These are phyloP conservation scores for Hydrozoanthus tunicans DNA, from an alignment of 64 coral and sea anemone species.

Conservation along the genomic window DNA sequence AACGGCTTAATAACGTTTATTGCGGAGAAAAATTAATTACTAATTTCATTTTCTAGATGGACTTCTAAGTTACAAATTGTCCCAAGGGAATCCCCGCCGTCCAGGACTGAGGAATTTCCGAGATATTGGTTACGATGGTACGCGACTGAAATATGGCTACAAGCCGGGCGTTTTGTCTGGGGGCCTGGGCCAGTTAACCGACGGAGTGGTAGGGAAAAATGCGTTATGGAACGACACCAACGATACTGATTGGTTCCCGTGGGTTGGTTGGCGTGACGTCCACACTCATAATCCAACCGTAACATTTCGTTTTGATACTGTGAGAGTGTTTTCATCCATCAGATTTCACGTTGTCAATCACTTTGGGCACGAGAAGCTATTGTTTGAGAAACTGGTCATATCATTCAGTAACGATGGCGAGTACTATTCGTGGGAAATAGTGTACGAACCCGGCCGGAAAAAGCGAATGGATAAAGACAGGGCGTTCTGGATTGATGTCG, in stretches of 20 bases:
- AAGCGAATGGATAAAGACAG: slow-evolving; percentile 65
- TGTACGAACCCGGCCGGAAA: slow-evolving; percentile 72
- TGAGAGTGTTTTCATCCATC: slow-evolving; percentile 67
- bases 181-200: slow-evolving; percentile 82
- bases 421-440: slow-evolving; percentile 88
- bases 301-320: slow-evolving; percentile 74
- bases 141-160: slow-evolving; percentile 53
- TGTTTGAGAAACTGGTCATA: slow-evolving; percentile 83
- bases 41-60: slow-evolving; percentile 54
- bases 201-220: slow-evolving; percentile 66
- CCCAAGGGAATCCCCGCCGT: slow-evolving; percentile 69
- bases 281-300: slow-evolving; percentile 60
- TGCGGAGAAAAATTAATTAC: neutral
- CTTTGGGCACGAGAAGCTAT: slow-evolving; percentile 72
- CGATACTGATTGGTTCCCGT: slow-evolving; percentile 69
- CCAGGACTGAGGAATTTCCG: slow-evolving; percentile 66
- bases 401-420: slow-evolving; percentile 88
- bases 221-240: slow-evolving; percentile 78
- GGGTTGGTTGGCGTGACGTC: slow-evolving; percentile 84
- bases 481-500: slow-evolving; percentile 78
- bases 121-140: slow-evolving; percentile 86
- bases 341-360: slow-evolving; percentile 82
- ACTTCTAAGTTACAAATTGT: slow-evolving; percentile 75
- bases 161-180: slow-evolving; percentile 69
- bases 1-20: neutral